Conservation (phyloP, 1,140 invertebrate genomes). For the Sesamia nonagrioides region DNA sequence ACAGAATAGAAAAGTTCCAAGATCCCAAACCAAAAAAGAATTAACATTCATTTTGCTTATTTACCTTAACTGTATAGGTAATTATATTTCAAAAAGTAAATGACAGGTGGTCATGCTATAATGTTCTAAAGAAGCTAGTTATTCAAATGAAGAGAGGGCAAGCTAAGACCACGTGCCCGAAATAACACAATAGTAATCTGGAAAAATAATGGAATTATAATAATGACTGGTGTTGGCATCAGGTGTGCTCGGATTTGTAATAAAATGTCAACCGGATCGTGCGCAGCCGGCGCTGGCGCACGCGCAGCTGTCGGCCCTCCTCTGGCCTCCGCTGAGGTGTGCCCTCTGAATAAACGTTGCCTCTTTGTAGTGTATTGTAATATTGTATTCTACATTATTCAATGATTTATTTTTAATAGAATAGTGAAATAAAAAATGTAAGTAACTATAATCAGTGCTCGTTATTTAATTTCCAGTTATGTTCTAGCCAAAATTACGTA, state of each 20-base stretch:
- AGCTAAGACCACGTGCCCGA: conserved; percentile 63
- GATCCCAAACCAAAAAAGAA: background rate
- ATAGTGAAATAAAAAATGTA: too few species aligned
- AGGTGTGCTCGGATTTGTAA: conserved; percentile 83
- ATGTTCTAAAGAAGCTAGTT: conserved; percentile 39
- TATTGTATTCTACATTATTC: conserved; percentile 47
- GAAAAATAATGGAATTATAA: conserved; percentile 74
- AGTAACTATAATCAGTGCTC: too few species aligned
- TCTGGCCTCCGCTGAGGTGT: conserved; percentile 60
- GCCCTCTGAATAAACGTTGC: conserved; percentile 76
- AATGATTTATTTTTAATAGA: too few species aligned
- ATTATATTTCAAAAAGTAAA: background rate
- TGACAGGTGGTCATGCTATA: conserved; percentile 13
- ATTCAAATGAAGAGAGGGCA: conserved; percentile 57
- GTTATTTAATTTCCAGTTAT: too few species aligned
- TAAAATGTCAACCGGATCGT: conserved; percentile 78
- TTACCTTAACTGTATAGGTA: background rate
- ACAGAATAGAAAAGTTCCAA: conserved; percentile 57
- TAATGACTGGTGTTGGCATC: conserved; percentile 81
- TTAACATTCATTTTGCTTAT: background rate
- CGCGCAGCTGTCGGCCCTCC: conserved; percentile 82
- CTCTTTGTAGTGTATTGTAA: conserved; percentile 64
- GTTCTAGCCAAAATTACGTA: too few species aligned
- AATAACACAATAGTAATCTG: conserved; percentile 64
- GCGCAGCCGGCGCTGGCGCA: conserved; percentile 75